Conservation (phyloP, 2,113 vertebrate genomes). For the Rhagologus leucostigma region DNA sequence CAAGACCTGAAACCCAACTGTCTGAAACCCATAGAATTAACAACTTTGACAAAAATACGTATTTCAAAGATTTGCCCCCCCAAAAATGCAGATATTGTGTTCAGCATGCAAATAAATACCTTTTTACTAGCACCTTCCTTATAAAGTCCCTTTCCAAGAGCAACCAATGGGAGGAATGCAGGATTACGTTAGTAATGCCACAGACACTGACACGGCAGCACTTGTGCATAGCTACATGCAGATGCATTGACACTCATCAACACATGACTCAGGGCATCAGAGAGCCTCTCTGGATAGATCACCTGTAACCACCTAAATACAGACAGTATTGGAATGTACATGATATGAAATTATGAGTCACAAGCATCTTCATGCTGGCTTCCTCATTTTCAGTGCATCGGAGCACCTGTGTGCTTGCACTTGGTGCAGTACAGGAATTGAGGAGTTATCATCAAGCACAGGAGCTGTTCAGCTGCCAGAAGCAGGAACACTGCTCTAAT, state of each 20-base stretch:
- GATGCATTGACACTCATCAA: background rate
- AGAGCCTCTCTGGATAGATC: background rate
- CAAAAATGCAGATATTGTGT: background rate
- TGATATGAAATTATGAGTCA: background rate
- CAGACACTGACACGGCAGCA: background rate
- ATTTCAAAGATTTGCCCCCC: background rate
- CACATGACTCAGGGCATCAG: background rate
- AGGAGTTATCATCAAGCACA: background rate
- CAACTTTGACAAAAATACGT: background rate
- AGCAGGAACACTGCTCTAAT: background rate
- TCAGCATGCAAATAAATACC: background rate
- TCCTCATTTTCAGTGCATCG: background rate
- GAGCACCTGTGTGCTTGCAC: background rate
- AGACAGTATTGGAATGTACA: background rate
- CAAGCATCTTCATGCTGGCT: background rate
- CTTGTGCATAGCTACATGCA: background rate
- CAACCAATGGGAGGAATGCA: background rate
- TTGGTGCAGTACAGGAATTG: accelerated
- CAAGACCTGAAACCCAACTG: background rate
- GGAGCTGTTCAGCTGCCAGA: background rate
- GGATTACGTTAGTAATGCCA: background rate
- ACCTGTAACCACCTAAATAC: background rate
- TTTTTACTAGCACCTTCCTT: background rate
- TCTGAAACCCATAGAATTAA: background rate
- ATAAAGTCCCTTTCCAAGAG: background rate